These are phyloP conservation scores for Delia radicum DNA, from an alignment of 1,140 invertebrate genomes.

Conservation along the genomic window DNA sequence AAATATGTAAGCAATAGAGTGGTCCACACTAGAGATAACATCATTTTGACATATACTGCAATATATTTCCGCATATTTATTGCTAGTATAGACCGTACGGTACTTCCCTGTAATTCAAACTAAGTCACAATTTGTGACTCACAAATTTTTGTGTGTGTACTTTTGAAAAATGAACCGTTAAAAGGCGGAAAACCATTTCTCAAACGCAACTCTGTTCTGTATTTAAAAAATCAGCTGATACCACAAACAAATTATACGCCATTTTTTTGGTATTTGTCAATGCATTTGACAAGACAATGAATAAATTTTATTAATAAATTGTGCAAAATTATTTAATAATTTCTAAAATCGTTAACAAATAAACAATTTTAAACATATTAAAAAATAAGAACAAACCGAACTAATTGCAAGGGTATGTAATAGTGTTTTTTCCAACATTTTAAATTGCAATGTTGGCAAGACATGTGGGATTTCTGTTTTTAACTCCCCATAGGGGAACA, in stretches of 20 bases:
- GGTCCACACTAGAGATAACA: too few relatives aligned
- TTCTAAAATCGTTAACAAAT: background rate
- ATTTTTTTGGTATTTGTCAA: background rate
- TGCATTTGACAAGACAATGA: background rate
- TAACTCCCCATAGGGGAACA: background rate
- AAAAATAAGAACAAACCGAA: background rate
- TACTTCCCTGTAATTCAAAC: too few relatives aligned
- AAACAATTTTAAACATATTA: background rate
- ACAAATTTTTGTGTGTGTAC: too few relatives aligned
- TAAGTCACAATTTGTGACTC: too few relatives aligned
- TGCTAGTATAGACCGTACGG: too few relatives aligned
- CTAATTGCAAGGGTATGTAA: background rate
- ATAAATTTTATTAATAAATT: background rate
- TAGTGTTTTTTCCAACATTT: background rate
- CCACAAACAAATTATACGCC: background rate
- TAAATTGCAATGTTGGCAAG: constrained; percentile 19
- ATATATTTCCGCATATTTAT: too few relatives aligned
- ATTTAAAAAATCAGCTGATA: background rate
- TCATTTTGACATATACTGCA: too few relatives aligned
- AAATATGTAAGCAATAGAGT: too few relatives aligned
- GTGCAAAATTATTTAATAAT: background rate
- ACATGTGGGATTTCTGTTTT: constrained; percentile 11
- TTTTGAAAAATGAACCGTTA: too few relatives aligned
- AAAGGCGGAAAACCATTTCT: too few relatives aligned
- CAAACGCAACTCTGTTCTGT: background rate